A percentile compares a stretch with the other conserved stretches of the same genome.
These are phyloP conservation scores for Pterostichus madidus DNA, from an alignment of 2,888 invertebrate genomes.

Conservation along the genomic window DNA sequence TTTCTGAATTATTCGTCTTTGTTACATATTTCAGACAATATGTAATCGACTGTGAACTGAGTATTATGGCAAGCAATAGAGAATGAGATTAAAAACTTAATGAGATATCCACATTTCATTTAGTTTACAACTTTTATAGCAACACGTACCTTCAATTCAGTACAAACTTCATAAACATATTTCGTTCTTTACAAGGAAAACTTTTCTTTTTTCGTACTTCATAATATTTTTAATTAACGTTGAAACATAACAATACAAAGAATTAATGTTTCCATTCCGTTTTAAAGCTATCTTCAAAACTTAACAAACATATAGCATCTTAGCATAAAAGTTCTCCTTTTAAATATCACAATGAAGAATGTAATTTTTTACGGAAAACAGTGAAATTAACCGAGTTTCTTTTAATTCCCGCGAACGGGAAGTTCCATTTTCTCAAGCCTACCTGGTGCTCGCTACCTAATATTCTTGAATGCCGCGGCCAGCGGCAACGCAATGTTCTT, in stretches of 20 bases:
- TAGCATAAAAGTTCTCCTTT: constrained; percentile 30
- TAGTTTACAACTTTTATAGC: too few relatives aligned
- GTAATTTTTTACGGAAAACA: constrained; percentile 52
- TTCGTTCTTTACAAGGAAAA: background rate
- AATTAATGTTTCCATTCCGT: constrained; percentile 42
- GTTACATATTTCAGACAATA: too few relatives aligned
- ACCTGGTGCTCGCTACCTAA: constrained; percentile 22
- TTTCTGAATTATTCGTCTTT: too few relatives aligned
- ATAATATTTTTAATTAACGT: constrained; percentile 44
- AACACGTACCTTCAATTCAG: too few relatives aligned
- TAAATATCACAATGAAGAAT: constrained; percentile 25
- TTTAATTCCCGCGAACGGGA: constrained; percentile 30
- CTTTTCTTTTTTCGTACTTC: background rate
- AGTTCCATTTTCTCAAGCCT: constrained; percentile 40
- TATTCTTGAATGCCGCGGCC: constrained; percentile 17
- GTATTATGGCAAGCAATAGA: too few relatives aligned
- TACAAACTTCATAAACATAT: too few relatives aligned
- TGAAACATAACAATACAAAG: constrained; percentile 31
- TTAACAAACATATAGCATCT: constrained; percentile 36
- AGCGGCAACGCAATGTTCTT: constrained; percentile 13
- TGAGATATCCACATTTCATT: too few relatives aligned
- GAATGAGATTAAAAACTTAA: too few relatives aligned
- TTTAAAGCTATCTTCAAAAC: constrained; percentile 8
- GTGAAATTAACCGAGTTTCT: constrained; percentile 49
- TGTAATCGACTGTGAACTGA: too few relatives aligned